A percentile compares a stretch with the other conserved stretches of the same genome.
Conservation (phyloP, 2,113 vertebrate species). For the Cygnus buccinator region DNA sequence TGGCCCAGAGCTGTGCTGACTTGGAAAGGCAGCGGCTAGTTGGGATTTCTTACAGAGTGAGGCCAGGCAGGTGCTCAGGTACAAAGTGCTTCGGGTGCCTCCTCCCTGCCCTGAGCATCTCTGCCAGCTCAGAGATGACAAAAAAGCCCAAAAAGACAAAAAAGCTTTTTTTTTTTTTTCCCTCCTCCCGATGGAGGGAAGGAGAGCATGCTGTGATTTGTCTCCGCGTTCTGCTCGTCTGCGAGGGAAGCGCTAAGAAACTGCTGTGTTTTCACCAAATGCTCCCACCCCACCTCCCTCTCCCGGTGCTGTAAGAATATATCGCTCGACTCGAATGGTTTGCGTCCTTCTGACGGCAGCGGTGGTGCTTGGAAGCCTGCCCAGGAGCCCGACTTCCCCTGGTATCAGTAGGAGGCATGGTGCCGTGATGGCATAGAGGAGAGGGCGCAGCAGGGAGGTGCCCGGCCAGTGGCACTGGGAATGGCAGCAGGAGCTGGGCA, state of each 20-base stretch:
- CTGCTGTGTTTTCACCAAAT: neutral
- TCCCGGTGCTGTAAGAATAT: neutral
- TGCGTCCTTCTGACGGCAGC: neutral
- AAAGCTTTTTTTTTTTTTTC: neutral
- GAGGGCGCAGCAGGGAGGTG: rapidly evolving
- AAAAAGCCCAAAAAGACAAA: neutral
- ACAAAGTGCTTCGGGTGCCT: no score
- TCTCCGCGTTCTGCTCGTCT: neutral
- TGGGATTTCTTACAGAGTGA: no score
- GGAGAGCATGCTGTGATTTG: neutral
- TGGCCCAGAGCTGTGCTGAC: neutral
- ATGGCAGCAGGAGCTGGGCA: neutral
- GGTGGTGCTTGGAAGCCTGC: neutral
- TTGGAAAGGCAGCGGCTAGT: neutral
- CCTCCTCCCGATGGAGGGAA: neutral
- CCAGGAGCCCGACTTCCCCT: neutral
- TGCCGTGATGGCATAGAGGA: rapidly evolving
- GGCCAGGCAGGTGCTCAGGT: no score
- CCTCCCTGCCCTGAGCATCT: no score
- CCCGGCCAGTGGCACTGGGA: rapidly evolving
- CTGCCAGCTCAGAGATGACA: neutral
- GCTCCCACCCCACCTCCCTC: neutral
- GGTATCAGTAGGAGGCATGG: neutral
- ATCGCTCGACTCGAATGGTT: neutral
- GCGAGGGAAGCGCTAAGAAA: neutral